Evolutionary conservation across 2,888 invertebrate species (phyloP).

Genomic region (Thymelicus acteon): DNA sequence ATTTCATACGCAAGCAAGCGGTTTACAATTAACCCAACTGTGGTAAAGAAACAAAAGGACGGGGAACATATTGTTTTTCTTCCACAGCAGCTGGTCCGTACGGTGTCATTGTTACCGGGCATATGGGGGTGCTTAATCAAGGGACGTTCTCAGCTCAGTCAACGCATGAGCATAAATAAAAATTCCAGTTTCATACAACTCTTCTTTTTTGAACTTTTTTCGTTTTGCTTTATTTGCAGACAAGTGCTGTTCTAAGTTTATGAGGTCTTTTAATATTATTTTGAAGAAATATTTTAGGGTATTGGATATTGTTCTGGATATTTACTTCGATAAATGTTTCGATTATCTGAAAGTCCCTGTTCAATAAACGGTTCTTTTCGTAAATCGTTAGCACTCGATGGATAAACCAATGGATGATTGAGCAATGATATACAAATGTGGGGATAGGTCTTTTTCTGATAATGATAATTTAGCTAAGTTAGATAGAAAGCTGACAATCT

Average conservation of each 20-base stretch:
- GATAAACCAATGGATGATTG: no score
- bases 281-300: no score
- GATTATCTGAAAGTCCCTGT: no score
- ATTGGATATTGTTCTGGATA: no score
- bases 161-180: slow-evolving; percentile 12
- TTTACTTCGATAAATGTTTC: no score
- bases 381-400: no score
- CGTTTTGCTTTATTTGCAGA: not conserved
- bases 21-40: slow-evolving; percentile 21
- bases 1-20: not conserved
- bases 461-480: no score
- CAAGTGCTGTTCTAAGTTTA: not conserved
- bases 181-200: slow-evolving; percentile 7
- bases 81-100: slow-evolving; percentile 30
- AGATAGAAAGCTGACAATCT: no score
- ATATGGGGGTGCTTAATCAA: slow-evolving; percentile 27
- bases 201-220: not conserved
- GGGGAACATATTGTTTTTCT: slow-evolving; percentile 34
- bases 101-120: slow-evolving; percentile 27
- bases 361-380: no score
- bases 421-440: no score
- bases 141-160: slow-evolving; percentile 10
- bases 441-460: no score
- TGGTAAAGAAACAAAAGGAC: slow-evolving; percentile 29
- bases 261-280: not conserved